A percentile compares a stretch with the other conserved stretches of the same genome.
Conservation (phyloP, 2,797 vertebrate species). For the Enteromius argenteus region DNA sequence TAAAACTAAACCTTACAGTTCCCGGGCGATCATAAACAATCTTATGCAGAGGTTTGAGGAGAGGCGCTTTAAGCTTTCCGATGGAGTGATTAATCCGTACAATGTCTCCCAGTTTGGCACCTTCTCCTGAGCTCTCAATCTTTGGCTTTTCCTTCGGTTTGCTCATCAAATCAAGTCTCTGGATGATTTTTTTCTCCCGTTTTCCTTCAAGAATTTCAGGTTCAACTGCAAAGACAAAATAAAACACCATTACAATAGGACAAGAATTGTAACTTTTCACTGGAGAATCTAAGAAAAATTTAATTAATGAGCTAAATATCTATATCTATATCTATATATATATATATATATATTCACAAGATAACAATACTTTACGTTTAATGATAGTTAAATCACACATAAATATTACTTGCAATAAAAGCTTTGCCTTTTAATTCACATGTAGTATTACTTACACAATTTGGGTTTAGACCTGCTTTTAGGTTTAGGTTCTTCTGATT, state of each 20-base stretch:
- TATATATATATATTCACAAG: not conserved
- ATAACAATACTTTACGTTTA: not conserved
- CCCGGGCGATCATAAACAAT: constrained; percentile 94
- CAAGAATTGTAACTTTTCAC: not conserved
- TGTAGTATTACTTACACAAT: constrained; percentile 30
- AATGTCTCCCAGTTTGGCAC: constrained; percentile 93
- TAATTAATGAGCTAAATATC: not conserved
- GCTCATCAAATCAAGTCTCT: constrained; percentile 87
- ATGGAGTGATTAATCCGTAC: constrained; percentile 89
- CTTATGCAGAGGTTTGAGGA: constrained; percentile 91
- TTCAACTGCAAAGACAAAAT: constrained; percentile 51
- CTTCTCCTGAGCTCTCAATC: constrained; percentile 88
- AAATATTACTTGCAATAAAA: not conserved
- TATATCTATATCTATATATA: no score
- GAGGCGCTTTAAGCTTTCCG: constrained; percentile 90
- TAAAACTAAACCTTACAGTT: constrained; percentile 80
- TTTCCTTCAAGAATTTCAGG: constrained; percentile 90
- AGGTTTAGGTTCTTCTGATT: constrained; percentile 26
- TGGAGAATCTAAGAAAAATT: not conserved
- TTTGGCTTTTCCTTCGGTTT: constrained; percentile 87
- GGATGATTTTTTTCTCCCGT: constrained; percentile 91
- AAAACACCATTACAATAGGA: not conserved
- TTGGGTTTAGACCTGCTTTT: constrained; percentile 37
- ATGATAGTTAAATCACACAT: not conserved
- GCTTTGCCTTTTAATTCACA: not conserved